Base-by-base conservation (phyloP, 2,888 invertebrate species). In the Cosmopolites sordidus region DNA sequence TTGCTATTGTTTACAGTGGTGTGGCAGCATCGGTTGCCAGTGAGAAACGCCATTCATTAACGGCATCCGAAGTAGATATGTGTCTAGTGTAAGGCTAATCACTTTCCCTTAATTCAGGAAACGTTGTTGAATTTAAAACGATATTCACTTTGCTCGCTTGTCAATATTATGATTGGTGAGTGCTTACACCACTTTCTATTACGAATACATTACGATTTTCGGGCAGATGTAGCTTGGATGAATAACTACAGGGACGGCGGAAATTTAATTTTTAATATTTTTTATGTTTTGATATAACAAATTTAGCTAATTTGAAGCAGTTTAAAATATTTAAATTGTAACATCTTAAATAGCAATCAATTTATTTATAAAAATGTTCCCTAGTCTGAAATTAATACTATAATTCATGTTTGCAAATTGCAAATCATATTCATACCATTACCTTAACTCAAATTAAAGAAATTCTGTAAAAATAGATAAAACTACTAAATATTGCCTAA, bases 111-210 rank as follows among this genome's bases (percentile, higher is more conserved):
- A 72, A 71, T 73, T 70, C 69, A 61, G 62, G 61, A 64, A 60
- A 65, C 69, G 69, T 67, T 64, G 65, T 66, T 67, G 71, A 70
- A 70, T 72, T 71, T 72, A 71, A 71, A 73, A 70, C 70, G 71
- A 69, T 69, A 69, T 67, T 56, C 64, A 58, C 57, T 60, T 61
- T 63, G 62, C 54, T 60, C 54, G 55, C 62, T 63, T 68, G 72
- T 73, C 73, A 72, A 74, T 74, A 73, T 74, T 74, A 69, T 74
- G 68, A 70, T 70, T 71, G 65, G 65, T 65, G 68, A 68, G 69
- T 68, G 66, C 63, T 64, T 64, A 64, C 61, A 43, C 50, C 48
- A 52, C 48, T 56, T 62, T 66, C 69, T 68, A 71, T 71, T 70
- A 72, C 70, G 69, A 70, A 71, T 73, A 73, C 69, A 72, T 73